Conservation (phyloP, 2,113 vertebrate species). For the Pipa parva region DNA sequence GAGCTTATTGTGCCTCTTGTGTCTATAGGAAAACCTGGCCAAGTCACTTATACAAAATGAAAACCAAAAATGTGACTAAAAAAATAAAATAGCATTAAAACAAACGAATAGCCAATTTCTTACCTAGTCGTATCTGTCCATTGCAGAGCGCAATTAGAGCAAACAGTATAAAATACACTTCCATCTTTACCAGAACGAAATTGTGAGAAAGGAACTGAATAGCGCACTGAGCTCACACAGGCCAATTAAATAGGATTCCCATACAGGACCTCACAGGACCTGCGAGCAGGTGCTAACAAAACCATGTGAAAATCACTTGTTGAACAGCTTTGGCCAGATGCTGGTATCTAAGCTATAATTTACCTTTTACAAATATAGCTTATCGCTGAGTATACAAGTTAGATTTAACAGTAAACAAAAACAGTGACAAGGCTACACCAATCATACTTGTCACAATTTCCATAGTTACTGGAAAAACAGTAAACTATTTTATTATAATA, state of each 20-base stretch:
- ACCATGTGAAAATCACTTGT: not conserved
- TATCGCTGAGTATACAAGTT: no score
- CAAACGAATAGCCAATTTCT: not conserved
- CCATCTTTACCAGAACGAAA: not conserved
- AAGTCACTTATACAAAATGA: no score
- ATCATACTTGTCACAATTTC: no score
- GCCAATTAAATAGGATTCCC: no score
- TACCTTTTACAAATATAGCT: not conserved
- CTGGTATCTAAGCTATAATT: not conserved
- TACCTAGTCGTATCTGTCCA: constrained; percentile 16
- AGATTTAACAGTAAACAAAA: no score
- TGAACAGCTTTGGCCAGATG: not conserved
- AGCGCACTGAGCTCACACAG: not conserved
- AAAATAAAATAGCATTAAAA: no score
- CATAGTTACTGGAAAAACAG: no score
- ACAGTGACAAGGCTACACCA: no score
- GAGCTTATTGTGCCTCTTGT: no score
- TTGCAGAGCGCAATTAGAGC: constrained; percentile 7
- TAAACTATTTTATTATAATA: no score
- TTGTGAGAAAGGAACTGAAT: not conserved
- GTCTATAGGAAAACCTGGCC: no score
- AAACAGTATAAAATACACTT: not conserved
- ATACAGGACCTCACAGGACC: not conserved
- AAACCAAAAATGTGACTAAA: no score
- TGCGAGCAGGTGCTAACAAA: not conserved